Percentiles rank a stretch among this genome's conserved stretches.
Conservation (phyloP, 2,797 vertebrate genomes). For the Propithecus deckenii region DNA sequence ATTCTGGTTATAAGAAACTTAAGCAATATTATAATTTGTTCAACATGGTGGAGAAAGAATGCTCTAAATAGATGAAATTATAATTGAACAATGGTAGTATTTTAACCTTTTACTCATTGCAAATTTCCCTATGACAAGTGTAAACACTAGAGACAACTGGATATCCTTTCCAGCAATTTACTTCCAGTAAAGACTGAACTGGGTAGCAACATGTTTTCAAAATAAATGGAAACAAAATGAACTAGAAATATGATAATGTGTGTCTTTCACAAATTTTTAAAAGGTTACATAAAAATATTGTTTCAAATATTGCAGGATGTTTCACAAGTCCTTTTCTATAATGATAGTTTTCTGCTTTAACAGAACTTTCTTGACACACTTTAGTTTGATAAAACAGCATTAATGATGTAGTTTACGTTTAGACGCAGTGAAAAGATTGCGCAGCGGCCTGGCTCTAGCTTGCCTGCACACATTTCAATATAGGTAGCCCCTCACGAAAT, state of each 20-base stretch:
- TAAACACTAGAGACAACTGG: neutral
- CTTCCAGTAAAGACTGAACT: neutral
- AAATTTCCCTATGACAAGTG: neutral
- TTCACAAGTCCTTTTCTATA: conserved; percentile 4
- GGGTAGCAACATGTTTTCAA: neutral
- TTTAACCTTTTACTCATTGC: conserved; percentile 29
- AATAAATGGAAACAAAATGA: neutral
- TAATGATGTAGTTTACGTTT: neutral
- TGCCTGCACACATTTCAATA: neutral
- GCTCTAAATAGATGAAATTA: conserved; percentile 19
- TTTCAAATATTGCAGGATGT: neutral
- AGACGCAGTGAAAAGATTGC: neutral
- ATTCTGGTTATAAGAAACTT: conserved; percentile 34
- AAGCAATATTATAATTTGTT: neutral
- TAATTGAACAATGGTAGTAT: neutral
- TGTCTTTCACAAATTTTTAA: conserved; percentile 27
- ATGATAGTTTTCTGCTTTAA: conserved; percentile 7
- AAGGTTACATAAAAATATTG: conserved; percentile 21
- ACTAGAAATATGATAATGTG: conserved; percentile 32
- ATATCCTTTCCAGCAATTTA: neutral
- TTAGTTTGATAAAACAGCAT: neutral
- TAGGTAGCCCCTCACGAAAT: neutral
- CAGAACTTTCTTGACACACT: neutral
- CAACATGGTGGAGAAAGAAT: neutral
- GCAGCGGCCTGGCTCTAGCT: neutral